These are phyloP conservation scores for Scomber japonicus DNA, from an alignment of 2,113 vertebrate genomes.

Conservation along the genomic window DNA sequence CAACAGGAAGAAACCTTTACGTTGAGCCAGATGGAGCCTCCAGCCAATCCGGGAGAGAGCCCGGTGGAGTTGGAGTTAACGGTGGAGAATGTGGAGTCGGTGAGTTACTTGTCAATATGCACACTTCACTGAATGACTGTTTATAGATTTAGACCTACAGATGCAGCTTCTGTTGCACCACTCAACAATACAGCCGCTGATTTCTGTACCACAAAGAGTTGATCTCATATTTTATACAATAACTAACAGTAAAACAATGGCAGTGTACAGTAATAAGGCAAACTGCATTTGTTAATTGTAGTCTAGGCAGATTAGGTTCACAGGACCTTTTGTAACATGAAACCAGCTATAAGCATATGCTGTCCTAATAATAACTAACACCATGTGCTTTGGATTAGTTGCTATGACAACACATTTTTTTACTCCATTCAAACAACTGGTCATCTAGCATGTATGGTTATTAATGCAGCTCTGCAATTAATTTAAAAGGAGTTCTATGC, in stretches of 20 bases:
- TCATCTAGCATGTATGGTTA: conserved; percentile 9
- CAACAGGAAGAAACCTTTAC: conserved; percentile 1
- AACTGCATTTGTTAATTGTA: not conserved
- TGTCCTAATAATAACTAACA: conserved; percentile 81
- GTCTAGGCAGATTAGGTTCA: conserved; percentile 18
- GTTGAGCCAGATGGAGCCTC: conserved; percentile 58
- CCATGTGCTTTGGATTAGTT: conserved; percentile 75
- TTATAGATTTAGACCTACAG: not conserved
- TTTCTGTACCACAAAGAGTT: not conserved
- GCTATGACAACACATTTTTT: conserved; percentile 64
- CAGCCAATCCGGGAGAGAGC: conserved; percentile 55
- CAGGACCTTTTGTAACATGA: conserved; percentile 73
- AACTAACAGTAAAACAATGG: not conserved
- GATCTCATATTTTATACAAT: not conserved
- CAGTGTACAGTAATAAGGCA: no score
- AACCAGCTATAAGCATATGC: conserved; percentile 73
- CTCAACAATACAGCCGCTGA: not conserved
- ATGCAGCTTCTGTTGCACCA: not conserved
- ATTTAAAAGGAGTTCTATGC: not conserved
- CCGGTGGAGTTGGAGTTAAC: conserved; percentile 87
- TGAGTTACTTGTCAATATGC: conserved; percentile 65
- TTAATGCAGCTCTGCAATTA: not conserved
- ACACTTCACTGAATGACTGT: not conserved
- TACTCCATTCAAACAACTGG: conserved; percentile 35
- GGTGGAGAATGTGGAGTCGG: conserved; percentile 93